phyloP scores from a whole-genome alignment of 2,888 invertebrate genomes.

The Drosophila basisetae region DNA sequence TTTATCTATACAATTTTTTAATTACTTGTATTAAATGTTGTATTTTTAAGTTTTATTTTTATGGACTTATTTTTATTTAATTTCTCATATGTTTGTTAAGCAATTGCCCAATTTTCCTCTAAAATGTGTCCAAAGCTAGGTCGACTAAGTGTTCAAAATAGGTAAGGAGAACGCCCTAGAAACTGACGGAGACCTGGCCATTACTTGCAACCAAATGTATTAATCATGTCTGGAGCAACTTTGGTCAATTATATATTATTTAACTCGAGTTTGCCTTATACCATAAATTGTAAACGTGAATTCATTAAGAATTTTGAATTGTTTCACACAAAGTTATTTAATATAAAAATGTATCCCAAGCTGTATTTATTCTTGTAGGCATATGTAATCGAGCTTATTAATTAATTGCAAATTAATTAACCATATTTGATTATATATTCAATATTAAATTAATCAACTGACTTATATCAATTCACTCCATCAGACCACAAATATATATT shows the following conservation, averaged over 20 bases:
- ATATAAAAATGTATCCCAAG: too few relatives aligned
- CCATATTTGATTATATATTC: not conserved
- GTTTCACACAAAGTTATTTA: not conserved
- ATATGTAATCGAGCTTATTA: not conserved
- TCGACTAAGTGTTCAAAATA: not conserved
- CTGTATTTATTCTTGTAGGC: not conserved
- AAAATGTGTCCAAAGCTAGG: not conserved
- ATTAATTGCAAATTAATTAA: not conserved
- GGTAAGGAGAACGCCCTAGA: not conserved
- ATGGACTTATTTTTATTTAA: not conserved
- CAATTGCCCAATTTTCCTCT: not conserved
- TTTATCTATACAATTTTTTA: not conserved
- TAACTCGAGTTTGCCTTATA: rapidly evolving
- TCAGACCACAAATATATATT: not conserved
- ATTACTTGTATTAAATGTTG: not conserved
- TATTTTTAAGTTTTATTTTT: too few relatives aligned
- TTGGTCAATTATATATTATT: not conserved
- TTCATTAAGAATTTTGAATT: not conserved
- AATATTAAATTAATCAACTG: not conserved
- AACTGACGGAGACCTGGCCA: not conserved
- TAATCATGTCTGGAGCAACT: not conserved
- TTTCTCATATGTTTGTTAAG: not conserved
- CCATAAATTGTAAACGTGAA: not conserved
- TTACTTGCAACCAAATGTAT: not conserved
- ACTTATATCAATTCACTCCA: not conserved